Evolutionary conservation across 1,140 invertebrate species (phyloP).

Genomic region (Batillaria attramentaria): DNA sequence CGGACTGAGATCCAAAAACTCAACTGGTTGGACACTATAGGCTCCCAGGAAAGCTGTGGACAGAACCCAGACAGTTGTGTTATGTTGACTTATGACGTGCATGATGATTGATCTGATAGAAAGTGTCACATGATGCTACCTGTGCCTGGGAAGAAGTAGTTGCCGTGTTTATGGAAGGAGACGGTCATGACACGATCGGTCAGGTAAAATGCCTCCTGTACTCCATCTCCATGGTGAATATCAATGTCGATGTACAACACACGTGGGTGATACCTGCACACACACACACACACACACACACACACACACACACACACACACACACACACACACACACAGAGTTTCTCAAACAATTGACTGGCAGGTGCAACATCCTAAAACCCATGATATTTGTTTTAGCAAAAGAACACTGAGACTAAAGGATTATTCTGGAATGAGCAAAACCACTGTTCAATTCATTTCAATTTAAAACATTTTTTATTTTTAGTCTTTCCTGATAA

Average conservation of each 20-base stretch:
- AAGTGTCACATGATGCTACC: conserved; percentile 49
- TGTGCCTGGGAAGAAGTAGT: conserved; percentile 73
- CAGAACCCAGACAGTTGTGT: not conserved
- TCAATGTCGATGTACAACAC: conserved; percentile 99
- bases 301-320: too few relatives aligned
- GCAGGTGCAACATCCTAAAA: too few relatives aligned
- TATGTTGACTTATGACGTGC: not conserved
- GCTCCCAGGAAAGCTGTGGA: not conserved
- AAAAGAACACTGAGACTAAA: too few relatives aligned
- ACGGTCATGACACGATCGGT: conserved; percentile 99
- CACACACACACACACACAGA: too few relatives aligned
- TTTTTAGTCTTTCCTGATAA: too few relatives aligned
- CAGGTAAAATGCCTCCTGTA: conserved; percentile 99
- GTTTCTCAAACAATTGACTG: too few relatives aligned
- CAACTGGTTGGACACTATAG: not conserved
- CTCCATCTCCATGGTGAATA: conserved; percentile 99
- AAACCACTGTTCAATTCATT: too few relatives aligned
- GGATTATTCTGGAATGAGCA: too few relatives aligned
- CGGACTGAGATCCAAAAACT: not conserved
- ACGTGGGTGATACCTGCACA: conserved; percentile 88
- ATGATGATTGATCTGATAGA: not conserved
- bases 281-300: not conserved
- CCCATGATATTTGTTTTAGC: too few relatives aligned
- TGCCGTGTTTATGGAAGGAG: conserved; percentile 98
- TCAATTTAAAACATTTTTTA: too few relatives aligned